phyloP scores from a whole-genome alignment of 2,113 vertebrate species.

The Perognathus longimembris region DNA sequence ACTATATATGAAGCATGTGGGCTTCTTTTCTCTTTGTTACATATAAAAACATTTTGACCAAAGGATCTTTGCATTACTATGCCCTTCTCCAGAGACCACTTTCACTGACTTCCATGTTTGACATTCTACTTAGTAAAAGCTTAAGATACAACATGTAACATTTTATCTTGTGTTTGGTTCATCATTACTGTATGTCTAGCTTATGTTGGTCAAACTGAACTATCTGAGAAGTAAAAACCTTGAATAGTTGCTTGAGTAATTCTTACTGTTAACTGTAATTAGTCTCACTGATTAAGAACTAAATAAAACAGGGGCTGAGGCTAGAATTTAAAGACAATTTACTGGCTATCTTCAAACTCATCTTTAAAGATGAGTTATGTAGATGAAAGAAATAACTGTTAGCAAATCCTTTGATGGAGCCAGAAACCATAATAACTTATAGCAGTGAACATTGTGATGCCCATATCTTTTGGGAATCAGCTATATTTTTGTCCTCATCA shows the following conservation, averaged over 20 bases:
- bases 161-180: slow-evolving; percentile 19
- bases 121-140: not conserved
- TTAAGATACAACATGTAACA: no score
- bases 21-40: not conserved
- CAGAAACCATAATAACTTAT: not conserved
- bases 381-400: slow-evolving; percentile 27
- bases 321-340: slow-evolving; percentile 48
- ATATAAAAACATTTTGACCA: not conserved
- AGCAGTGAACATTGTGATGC: not conserved
- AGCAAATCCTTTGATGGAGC: not conserved
- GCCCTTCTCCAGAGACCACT: not conserved
- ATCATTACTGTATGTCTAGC: not conserved
- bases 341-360: slow-evolving; percentile 2
- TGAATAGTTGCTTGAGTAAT: not conserved
- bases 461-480: not conserved
- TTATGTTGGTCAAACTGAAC: not conserved
- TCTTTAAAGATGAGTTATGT: not conserved
- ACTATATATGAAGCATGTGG: not conserved
- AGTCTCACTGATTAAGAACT: slow-evolving; percentile 29
- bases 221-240: not conserved
- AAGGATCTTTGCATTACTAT: not conserved
- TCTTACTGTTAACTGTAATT: slow-evolving; percentile 5
- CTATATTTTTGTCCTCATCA: slow-evolving; percentile 11
- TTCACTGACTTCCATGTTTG: not conserved
- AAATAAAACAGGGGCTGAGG: slow-evolving; percentile 11